These are phyloP conservation scores for Aphidoletes aphidimyza DNA, from an alignment of 2,888 invertebrate species.

Conservation along the genomic window DNA sequence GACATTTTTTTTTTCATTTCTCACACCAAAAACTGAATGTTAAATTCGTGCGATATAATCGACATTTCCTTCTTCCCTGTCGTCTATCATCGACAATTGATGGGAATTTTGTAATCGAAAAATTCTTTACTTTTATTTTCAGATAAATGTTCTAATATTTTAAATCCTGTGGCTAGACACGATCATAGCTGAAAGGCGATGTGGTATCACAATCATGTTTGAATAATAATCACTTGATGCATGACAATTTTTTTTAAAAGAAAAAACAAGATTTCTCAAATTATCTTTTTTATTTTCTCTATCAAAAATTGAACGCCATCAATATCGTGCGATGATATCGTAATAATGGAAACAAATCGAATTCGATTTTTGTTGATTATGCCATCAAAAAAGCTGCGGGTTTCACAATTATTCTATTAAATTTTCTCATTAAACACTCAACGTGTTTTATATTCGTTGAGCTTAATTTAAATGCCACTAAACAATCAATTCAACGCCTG, in stretches of 20 bases:
- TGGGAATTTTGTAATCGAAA: neutral
- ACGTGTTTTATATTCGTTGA: too few species aligned
- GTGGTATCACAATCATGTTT: too few species aligned
- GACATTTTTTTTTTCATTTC: conserved; percentile 30
- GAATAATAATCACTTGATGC: too few species aligned
- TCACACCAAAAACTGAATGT: neutral
- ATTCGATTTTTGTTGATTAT: conserved; percentile 21
- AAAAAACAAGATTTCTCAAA: too few species aligned
- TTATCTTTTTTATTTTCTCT: too few species aligned
- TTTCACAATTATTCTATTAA: neutral
- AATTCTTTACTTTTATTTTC: neutral
- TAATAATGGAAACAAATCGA: neutral
- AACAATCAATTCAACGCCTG: too few species aligned
- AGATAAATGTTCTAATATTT: neutral
- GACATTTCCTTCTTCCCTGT: conserved; percentile 51
- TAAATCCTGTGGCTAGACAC: neutral
- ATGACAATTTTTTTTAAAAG: too few species aligned
- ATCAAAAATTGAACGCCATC: too few species aligned
- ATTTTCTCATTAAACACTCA: too few species aligned
- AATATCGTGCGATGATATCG: too few species aligned
- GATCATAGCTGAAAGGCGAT: too few species aligned
- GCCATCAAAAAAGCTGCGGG: conserved; percentile 33
- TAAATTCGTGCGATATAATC: conserved; percentile 16
- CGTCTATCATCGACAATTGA: neutral
- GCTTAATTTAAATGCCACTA: too few species aligned